Evolutionary conservation across 2,888 invertebrate genomes (phyloP), one percentile per base, ranked within the genome.

Genomic region (Steromphala cineraria): DNA sequence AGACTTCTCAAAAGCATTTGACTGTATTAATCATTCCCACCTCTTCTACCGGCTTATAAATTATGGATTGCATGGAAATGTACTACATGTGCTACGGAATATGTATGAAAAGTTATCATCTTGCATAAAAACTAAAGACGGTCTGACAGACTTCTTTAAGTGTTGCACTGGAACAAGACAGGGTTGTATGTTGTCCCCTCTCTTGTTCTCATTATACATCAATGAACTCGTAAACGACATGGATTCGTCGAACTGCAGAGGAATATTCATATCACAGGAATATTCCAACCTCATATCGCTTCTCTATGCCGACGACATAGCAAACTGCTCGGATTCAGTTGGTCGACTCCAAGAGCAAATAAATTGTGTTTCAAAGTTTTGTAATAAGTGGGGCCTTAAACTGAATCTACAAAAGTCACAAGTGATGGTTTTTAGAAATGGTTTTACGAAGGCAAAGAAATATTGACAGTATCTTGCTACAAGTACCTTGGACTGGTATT

Each of bases 281-380:
- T 36, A 52, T 13, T 46, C 75, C 5, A 53, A 81, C 75, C 56
- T 79, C 36, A 46, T 74, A 19, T 79, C 53, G 4, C 19, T 75
- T 21, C 31, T 81, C 7, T 81, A 46, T 79, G 62, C 81, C 21
- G 81, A 79, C 19, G 79, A 75, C 21, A 36, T 81, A 2, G 75
- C 67, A 17, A 81, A 74, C 24, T 28, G 62, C 21, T 19, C 81
- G 1, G 79, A 79, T 21, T 67, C 53, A 24, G 67, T n/a, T n/a
- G n/a, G 78, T 19, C 46, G 78, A 36, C 67, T 78, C 0, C 78
- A 79, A 3, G 31, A 46, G n/a, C 75, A 81, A 52, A 56, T 81
- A n/a, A 78, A 78, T 28, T 46, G 67, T 21, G 75, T 81, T 55
- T 19, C 8, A 13, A 52, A 40, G 2, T 78, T 78, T 40, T 81